phyloP scores from a whole-genome alignment of 2,113 vertebrate genomes.

The Cairina moschata region DNA sequence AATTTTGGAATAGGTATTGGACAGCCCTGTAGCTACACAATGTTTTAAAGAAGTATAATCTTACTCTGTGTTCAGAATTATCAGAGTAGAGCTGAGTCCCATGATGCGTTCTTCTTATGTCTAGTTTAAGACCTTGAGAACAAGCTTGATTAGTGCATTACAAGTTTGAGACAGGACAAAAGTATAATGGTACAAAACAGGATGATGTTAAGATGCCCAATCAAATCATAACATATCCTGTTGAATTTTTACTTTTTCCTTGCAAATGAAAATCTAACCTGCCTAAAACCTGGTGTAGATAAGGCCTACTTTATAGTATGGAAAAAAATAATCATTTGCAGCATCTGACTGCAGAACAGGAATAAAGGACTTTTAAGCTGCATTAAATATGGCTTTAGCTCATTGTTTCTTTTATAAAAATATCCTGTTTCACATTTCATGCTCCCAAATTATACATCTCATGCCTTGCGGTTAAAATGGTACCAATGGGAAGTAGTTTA shows the following conservation, averaged over 20 bases:
- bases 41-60: neutral
- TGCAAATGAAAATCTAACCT: neutral
- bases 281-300: neutral
- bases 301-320: neutral
- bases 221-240: neutral
- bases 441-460: neutral
- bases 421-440: conserved; percentile 49
- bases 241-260: neutral
- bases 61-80: neutral
- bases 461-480: conserved; percentile 36
- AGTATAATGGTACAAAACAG: neutral
- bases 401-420: conserved; percentile 22
- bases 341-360: neutral
- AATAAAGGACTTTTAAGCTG: neutral
- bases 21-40: neutral
- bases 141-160: neutral
- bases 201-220: neutral
- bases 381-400: neutral
- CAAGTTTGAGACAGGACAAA: neutral
- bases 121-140: neutral
- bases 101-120: neutral
- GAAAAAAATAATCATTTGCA: neutral
- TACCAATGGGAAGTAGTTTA: conserved; percentile 47
- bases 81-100: neutral
- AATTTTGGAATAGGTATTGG: neutral